phyloP scores from a whole-genome alignment of 2,113 vertebrate genomes.

The Fregata magnificens region DNA sequence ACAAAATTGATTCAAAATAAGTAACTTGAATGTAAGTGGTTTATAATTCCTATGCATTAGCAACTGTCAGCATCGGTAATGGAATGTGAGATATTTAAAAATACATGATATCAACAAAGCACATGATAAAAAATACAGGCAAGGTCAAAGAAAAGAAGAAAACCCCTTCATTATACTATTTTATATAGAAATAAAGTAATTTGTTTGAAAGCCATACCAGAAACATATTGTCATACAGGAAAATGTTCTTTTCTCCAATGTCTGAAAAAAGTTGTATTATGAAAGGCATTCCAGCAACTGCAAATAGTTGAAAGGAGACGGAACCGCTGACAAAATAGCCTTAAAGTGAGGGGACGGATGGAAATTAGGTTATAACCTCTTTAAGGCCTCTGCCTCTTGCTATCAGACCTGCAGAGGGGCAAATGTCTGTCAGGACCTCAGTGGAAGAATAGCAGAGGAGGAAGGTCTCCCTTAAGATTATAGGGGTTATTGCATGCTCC shows the following conservation, averaged over 20 bases:
- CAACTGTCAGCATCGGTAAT: neutral
- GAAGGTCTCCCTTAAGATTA: neutral
- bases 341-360: neutral
- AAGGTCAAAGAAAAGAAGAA: neutral
- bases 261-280: neutral
- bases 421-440: neutral
- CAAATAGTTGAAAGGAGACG: neutral
- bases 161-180: fast-evolving
- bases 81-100: neutral
- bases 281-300: neutral
- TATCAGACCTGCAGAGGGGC: neutral
- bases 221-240: neutral
- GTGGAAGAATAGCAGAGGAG: neutral
- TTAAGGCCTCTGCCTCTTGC: neutral
- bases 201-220: neutral
- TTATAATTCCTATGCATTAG: neutral
- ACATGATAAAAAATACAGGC: neutral
- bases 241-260: neutral
- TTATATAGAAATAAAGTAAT: neutral
- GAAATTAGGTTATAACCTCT: neutral
- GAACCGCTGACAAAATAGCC: neutral
- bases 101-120: neutral
- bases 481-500: fast-evolving
- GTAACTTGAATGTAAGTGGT: neutral
- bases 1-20: neutral